Evolutionary conservation across 2,888 invertebrate genomes (phyloP).

Genomic region (Platerodrilus igneus): DNA sequence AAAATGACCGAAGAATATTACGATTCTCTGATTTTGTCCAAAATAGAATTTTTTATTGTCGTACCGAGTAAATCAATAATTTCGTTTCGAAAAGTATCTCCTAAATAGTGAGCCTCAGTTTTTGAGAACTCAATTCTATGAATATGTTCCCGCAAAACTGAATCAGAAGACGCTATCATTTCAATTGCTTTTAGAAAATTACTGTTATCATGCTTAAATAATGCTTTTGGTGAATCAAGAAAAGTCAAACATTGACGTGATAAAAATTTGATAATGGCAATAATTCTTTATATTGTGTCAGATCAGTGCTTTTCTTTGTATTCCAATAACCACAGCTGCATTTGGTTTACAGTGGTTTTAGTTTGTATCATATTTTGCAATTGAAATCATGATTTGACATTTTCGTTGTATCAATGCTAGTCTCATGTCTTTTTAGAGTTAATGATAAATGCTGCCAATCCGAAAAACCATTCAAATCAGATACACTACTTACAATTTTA

Average conservation of each 20-base stretch:
- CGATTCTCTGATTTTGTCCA: slow-evolving; percentile 4
- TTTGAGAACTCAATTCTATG: slow-evolving; percentile 1
- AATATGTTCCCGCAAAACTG: slow-evolving; percentile 6
- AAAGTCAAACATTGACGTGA: slow-evolving; percentile 24
- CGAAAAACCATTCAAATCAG: slow-evolving; percentile 16
- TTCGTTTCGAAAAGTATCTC: slow-evolving; percentile 21
- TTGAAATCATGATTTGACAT: slow-evolving; percentile 20
- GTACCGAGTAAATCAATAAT: slow-evolving; percentile 14
- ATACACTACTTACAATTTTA: slow-evolving; percentile 17
- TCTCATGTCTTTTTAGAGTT: slow-evolving; percentile 21
- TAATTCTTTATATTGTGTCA: too few species aligned
- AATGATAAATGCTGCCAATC: slow-evolving; percentile 24
- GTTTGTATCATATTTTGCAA: slow-evolving; percentile 15
- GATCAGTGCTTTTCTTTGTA: slow-evolving; percentile 19
- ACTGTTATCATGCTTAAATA: slow-evolving; percentile 20
- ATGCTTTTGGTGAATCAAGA: slow-evolving; percentile 16
- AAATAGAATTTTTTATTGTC: slow-evolving; percentile 17
- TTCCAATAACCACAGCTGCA: slow-evolving; percentile 14
- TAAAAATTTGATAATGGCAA: slow-evolving; percentile 21
- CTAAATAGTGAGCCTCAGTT: slow-evolving; percentile 19
- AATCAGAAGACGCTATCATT: slow-evolving; percentile 17
- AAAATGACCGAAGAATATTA: slow-evolving; percentile 2
- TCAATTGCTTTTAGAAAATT: slow-evolving; percentile 24
- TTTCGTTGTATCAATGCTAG: slow-evolving; percentile 15
- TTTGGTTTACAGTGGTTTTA: slow-evolving; percentile 18